Evolutionary conservation across 2,888 invertebrate species (phyloP).

Genomic region (Toxonevra muliebris): DNA sequence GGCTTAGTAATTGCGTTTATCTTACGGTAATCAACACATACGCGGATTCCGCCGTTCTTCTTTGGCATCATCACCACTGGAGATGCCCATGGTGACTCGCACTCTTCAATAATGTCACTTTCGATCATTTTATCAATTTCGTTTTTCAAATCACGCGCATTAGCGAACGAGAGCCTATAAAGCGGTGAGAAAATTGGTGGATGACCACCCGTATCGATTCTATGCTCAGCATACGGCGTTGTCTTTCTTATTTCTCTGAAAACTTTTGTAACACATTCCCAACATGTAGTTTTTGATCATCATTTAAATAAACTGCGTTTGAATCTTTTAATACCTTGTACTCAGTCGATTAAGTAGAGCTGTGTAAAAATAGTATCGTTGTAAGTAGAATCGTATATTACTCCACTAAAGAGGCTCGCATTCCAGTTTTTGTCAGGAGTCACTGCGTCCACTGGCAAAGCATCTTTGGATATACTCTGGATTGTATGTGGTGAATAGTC

Average conservation of each 20-base stretch:
- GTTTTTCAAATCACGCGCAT: slow-evolving; percentile 6
- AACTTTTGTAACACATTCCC: not conserved
- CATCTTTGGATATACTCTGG: not conserved
- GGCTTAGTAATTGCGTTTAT: slow-evolving; percentile 5
- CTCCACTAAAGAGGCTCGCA: too few species aligned
- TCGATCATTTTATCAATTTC: slow-evolving; percentile 9
- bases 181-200: slow-evolving; percentile 10
- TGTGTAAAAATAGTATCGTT: too few species aligned
- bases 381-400: too few species aligned
- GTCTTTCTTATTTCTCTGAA: slow-evolving; percentile 1
- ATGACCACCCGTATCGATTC: slow-evolving; percentile 11
- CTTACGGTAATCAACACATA: slow-evolving; percentile 31
- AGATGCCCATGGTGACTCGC: slow-evolving; percentile 9
- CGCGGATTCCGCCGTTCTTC: slow-evolving; percentile 6
- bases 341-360: not conserved
- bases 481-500: slow-evolving; percentile 13
- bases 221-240: slow-evolving; percentile 19
- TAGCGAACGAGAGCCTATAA: slow-evolving; percentile 9
- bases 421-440: too few species aligned
- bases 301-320: not conserved
- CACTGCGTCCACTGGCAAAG: too few species aligned
- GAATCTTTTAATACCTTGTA: slow-evolving; percentile 1
- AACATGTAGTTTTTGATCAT: not conserved
- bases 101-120: not conserved
- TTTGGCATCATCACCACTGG: slow-evolving; percentile 18